These are phyloP conservation scores for Ateles fusciceps DNA, from an alignment of 2,797 vertebrate genomes.

Conservation along the genomic window DNA sequence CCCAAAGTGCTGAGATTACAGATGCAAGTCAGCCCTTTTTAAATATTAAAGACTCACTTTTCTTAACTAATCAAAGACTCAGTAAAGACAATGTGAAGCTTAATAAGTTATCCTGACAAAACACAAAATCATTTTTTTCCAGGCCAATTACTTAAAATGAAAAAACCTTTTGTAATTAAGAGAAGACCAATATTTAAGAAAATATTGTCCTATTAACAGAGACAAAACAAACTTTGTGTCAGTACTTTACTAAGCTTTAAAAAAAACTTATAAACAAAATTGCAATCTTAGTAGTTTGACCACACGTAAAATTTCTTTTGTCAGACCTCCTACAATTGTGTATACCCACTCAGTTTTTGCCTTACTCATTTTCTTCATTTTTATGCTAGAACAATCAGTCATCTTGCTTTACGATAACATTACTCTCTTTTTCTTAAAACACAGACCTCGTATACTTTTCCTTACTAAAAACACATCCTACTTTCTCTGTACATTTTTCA, in stretches of 20 bases:
- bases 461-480: not conserved
- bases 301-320: not conserved
- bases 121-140: not conserved
- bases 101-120: not conserved
- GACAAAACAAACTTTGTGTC: not conserved
- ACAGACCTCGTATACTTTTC: not conserved
- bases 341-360: not conserved
- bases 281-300: not conserved
- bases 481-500: not conserved
- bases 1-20: not conserved
- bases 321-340: not conserved
- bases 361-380: not conserved
- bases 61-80: not conserved
- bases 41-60: not conserved
- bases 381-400: not conserved
- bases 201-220: not conserved
- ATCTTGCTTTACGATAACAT: not conserved
- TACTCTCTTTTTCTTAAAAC: not conserved
- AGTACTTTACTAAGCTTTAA: not conserved
- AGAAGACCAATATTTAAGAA: not conserved
- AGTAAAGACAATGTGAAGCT: not conserved
- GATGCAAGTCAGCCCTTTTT: not conserved
- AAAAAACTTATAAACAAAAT: not conserved
- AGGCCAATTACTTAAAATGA: not conserved
- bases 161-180: not conserved